Conservation (phyloP, 2,113 vertebrate species). For the Chloroceryle aenea region DNA sequence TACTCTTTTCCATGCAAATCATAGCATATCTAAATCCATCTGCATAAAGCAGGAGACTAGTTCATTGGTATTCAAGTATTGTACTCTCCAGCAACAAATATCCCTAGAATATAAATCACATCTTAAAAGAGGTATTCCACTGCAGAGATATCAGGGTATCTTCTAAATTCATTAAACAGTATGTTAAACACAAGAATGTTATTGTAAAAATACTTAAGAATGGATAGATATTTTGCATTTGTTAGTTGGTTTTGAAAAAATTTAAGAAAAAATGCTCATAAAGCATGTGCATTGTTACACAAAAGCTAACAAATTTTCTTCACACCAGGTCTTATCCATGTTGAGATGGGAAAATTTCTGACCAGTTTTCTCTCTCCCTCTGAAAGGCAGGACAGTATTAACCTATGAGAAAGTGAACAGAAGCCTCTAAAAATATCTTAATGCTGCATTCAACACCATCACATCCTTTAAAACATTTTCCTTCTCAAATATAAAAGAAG, state of each 20-base stretch:
- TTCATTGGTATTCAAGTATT: not conserved
- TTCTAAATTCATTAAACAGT: not conserved
- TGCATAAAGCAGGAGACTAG: not conserved
- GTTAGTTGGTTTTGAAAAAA: not conserved
- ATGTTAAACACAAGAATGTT: not conserved
- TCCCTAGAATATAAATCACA: not conserved
- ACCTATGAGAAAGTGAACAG: not conserved
- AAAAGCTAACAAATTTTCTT: not conserved
- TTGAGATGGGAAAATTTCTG: not conserved
- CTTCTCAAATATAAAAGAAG: not conserved
- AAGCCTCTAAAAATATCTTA: not conserved
- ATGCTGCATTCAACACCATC: not conserved
- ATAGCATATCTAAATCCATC: not conserved
- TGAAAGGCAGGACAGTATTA: not conserved
- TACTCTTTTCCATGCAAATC: not conserved
- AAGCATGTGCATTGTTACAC: not conserved
- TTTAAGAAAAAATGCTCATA: not conserved
- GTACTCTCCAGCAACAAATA: not conserved
- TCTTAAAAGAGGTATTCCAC: not conserved
- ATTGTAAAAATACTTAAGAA: not conserved
- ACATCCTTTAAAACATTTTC: not conserved
- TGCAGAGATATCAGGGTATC: not conserved
- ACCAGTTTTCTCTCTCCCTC: not conserved
- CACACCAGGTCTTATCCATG: not conserved
- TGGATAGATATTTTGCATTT: fast-evolving